phyloP scores from a whole-genome alignment of 2,797 vertebrate genomes.

The Sternarchorhynchus goeldii region DNA sequence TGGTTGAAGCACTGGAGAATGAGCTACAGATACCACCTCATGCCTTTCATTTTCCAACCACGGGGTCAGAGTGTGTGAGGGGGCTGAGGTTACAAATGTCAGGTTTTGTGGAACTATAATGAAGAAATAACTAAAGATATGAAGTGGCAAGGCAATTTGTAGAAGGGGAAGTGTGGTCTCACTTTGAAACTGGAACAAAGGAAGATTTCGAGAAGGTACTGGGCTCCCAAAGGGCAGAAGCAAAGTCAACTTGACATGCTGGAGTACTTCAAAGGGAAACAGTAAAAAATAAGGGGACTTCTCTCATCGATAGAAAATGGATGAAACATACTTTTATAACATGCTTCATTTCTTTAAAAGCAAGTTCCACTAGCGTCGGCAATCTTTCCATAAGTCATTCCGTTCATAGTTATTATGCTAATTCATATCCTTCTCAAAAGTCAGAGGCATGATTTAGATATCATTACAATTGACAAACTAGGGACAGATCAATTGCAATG shows the following conservation, averaged over 20 bases:
- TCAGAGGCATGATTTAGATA: neutral
- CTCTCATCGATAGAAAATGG: neutral
- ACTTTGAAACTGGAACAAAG: slow-evolving; percentile 44
- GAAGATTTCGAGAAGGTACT: slow-evolving; percentile 22
- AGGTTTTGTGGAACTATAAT: slow-evolving; percentile 9
- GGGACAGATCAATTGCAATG: no score
- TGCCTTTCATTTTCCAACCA: slow-evolving; percentile 31
- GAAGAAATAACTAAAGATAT: slow-evolving; percentile 27
- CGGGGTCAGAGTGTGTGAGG: neutral
- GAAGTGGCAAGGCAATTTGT: slow-evolving; percentile 24
- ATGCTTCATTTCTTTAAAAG: neutral
- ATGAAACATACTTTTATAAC: neutral
- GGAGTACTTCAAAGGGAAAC: slow-evolving; percentile 40
- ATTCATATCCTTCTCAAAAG: neutral
- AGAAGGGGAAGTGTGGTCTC: slow-evolving; percentile 23
- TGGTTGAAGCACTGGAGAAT: slow-evolving; percentile 16
- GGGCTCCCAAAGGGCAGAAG: slow-evolving; percentile 25
- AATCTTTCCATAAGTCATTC: neutral
- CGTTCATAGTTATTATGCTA: neutral
- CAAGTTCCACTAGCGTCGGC: neutral
- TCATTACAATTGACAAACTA: no score
- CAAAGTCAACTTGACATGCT: slow-evolving; percentile 35
- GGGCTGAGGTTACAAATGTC: neutral
- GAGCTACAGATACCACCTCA: slow-evolving; percentile 28
- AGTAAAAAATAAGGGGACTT: slow-evolving; percentile 16